These are phyloP conservation scores for Propithecus perrieri DNA, from an alignment of 2,797 vertebrate genomes.

Conservation along the genomic window DNA sequence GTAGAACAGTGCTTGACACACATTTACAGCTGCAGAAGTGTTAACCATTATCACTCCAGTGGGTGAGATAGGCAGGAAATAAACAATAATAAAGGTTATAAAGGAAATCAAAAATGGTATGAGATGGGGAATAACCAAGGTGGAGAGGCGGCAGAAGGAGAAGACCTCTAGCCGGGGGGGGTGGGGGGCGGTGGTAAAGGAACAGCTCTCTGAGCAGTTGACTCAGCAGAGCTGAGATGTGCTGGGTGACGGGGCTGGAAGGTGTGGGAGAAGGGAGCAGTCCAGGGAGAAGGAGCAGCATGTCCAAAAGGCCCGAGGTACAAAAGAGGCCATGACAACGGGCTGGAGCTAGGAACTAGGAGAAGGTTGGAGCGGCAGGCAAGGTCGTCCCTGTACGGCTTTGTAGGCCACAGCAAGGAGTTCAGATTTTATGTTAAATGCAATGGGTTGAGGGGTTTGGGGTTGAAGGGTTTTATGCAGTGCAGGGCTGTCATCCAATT, in stretches of 20 bases:
- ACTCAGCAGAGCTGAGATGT: not conserved
- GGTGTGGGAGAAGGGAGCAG: fast-evolving
- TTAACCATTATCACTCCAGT: not conserved
- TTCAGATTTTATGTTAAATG: not conserved
- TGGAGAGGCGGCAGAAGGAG: not conserved
- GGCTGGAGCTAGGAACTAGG: not conserved
- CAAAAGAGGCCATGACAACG: not conserved
- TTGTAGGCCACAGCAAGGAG: fast-evolving
- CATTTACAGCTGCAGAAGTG: not conserved
- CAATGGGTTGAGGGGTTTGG: not conserved
- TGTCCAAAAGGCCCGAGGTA: not conserved
- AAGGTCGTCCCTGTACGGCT: not conserved
- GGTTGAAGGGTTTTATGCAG: not conserved
- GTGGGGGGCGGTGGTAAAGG: too few relatives aligned
- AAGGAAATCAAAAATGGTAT: not conserved
- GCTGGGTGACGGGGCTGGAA: not conserved
- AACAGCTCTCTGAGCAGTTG: not conserved
- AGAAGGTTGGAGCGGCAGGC: not conserved
- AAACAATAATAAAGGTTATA: not conserved
- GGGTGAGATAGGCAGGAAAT: not conserved
- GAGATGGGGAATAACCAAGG: not conserved
- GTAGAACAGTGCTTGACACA: not conserved
- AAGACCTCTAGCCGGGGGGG: not conserved
- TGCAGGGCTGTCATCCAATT: not conserved
- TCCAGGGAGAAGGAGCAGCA: not conserved